Evolutionary conservation across 2,113 vertebrate genomes (phyloP).

Genomic region (Chaetodon trifascialis): DNA sequence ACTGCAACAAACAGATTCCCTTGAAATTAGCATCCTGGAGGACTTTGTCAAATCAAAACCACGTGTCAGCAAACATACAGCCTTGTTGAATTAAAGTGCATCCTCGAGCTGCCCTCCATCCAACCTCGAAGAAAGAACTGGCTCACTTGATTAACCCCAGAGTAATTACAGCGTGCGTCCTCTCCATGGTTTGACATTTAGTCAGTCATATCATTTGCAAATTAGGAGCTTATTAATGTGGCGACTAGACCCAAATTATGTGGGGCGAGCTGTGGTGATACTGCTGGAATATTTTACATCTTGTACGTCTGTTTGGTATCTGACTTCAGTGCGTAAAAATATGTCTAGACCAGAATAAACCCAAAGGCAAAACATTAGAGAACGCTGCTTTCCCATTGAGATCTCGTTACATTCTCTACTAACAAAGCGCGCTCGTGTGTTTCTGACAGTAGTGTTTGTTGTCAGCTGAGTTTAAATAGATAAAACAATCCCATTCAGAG

Average conservation of each 20-base stretch:
- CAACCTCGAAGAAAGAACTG: constrained; percentile 52
- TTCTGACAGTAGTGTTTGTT: constrained; percentile 75
- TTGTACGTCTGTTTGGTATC: constrained; percentile 22
- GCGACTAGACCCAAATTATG: constrained; percentile 43
- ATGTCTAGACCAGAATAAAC: constrained; percentile 22
- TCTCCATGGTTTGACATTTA: constrained; percentile 39
- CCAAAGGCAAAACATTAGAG: not conserved
- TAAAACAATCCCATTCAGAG: constrained; percentile 67
- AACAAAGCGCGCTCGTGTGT: constrained; percentile 69
- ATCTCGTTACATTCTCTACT: constrained; percentile 8
- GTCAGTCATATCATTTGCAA: constrained; percentile 64
- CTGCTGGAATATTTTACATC: constrained; percentile 36
- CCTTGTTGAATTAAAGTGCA: constrained; percentile 58
- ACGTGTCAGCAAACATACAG: constrained; percentile 66
- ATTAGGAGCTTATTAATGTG: constrained; percentile 67
- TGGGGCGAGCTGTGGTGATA: constrained; percentile 43
- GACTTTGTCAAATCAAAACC: constrained; percentile 65
- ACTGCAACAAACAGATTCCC: constrained; percentile 47
- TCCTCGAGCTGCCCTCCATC: constrained; percentile 47
- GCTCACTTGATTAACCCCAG: constrained; percentile 59
- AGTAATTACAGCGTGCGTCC: constrained; percentile 71
- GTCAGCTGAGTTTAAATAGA: constrained; percentile 64
- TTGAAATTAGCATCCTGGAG: constrained; percentile 58
- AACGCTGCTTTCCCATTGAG: constrained; percentile 7
- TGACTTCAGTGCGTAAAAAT: constrained; percentile 42